These are phyloP conservation scores for Xestoiulus laeticollis DNA, from an alignment of 2,888 invertebrate species.

Conservation along the genomic window DNA sequence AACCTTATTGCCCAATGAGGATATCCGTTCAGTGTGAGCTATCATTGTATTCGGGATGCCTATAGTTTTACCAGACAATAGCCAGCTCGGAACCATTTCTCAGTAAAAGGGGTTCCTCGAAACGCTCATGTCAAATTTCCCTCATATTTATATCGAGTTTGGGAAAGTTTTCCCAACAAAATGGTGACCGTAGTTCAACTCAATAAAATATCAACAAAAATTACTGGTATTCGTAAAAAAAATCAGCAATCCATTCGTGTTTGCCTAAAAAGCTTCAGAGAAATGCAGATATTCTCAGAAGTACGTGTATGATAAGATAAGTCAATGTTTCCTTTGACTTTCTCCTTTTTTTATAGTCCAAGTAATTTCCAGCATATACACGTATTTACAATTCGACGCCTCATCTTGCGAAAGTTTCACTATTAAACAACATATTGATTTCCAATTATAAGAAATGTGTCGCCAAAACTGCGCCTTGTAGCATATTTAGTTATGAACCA, in stretches of 20 bases:
- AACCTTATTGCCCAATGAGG: constrained; percentile 40
- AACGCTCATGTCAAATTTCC: not conserved
- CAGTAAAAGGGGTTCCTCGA: constrained; percentile 12
- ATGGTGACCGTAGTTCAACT: not conserved
- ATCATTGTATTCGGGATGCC: constrained; percentile 13
- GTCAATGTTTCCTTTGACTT: not conserved
- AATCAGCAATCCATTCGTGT: not conserved
- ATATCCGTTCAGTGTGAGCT: constrained; percentile 35
- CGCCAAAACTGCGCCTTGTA: not conserved
- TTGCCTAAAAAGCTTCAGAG: not conserved
- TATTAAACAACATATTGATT: not conserved
- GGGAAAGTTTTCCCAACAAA: not conserved
- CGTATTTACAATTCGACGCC: not conserved
- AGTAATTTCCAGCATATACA: not conserved
- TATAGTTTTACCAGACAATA: constrained; percentile 9
- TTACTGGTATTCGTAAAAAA: not conserved
- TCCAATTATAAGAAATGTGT: not conserved
- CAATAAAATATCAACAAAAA: not conserved
- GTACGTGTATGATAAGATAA: not conserved
- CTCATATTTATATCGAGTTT: not conserved
- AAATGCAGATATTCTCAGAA: not conserved
- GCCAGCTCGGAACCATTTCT: not conserved
- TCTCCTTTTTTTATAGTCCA: not conserved
- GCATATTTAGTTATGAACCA: not conserved
- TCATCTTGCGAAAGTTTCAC: not conserved